Conservation (phyloP, 2,113 vertebrate species). For the Labrus mixtus region DNA sequence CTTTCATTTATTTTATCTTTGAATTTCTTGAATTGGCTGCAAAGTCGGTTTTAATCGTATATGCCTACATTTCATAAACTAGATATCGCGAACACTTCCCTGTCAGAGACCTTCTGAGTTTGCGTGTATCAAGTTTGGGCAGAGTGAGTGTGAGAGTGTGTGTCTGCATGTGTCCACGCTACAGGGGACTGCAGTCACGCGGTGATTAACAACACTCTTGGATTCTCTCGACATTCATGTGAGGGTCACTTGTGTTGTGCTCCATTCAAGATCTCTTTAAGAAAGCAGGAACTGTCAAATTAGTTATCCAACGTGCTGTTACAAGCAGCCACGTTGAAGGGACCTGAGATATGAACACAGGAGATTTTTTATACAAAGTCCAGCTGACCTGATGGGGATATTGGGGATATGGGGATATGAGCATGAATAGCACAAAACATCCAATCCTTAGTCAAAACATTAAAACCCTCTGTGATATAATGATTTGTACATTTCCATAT, state of each 20-base stretch:
- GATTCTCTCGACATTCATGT: conserved; percentile 54
- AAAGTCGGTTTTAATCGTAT: too few species aligned
- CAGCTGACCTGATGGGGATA: background rate
- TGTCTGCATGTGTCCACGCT: background rate
- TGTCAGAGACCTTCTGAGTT: too few species aligned
- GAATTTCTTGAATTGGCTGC: too few species aligned
- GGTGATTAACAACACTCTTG: conserved; percentile 21
- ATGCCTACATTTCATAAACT: too few species aligned
- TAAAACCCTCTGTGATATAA: background rate
- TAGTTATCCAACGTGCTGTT: background rate
- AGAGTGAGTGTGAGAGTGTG: background rate
- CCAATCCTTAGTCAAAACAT: too few species aligned
- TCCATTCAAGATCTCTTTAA: conserved; percentile 20
- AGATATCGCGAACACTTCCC: too few species aligned
- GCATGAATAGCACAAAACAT: too few species aligned
- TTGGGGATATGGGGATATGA: too few species aligned
- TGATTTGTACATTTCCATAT: background rate
- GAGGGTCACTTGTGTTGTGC: conserved; percentile 30
- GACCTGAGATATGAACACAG: background rate
- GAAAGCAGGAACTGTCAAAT: background rate
- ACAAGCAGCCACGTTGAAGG: background rate
- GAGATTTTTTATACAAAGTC: background rate
- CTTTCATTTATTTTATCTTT: too few species aligned
- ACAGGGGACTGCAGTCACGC: conserved; percentile 30
- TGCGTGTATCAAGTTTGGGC: too few species aligned